Percentiles rank a stretch among this genome's conserved stretches.
Evolutionary conservation across 2,888 invertebrate species (phyloP).

Genomic region (Nemurella pictetii): DNA sequence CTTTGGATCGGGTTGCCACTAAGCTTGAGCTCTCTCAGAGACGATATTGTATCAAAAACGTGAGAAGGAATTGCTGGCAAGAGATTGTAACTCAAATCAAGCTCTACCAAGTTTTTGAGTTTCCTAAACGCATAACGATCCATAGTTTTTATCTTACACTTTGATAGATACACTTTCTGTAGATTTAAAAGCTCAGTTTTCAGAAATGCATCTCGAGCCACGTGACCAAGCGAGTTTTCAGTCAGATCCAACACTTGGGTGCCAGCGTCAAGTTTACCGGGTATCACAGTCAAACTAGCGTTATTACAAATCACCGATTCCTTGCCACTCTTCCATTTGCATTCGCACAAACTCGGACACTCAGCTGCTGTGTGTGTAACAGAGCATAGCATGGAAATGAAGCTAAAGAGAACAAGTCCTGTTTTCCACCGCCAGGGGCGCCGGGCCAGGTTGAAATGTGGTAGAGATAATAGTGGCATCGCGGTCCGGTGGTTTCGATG

Average conservation of each 20-base stretch:
- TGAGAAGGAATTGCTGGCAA: constrained; percentile 70
- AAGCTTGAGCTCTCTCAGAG: constrained; percentile 73
- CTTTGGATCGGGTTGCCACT: constrained; percentile 74
- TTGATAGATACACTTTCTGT: constrained; percentile 75
- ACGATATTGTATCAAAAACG: constrained; percentile 71
- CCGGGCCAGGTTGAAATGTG: constrained; percentile 12
- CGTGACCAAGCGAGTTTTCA: constrained; percentile 67
- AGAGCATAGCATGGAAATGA: constrained; percentile 1
- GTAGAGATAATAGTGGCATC: neutral
- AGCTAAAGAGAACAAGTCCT: neutral
- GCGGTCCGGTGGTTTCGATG: neutral
- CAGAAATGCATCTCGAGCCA: constrained; percentile 74
- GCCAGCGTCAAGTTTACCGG: constrained; percentile 70
- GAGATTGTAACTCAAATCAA: constrained; percentile 77
- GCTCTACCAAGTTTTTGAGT: constrained; percentile 77
- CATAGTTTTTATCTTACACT: constrained; percentile 69
- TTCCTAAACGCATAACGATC: constrained; percentile 75
- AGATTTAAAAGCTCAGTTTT: constrained; percentile 75
- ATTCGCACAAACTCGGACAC: constrained; percentile 78
- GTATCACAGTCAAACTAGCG: constrained; percentile 73
- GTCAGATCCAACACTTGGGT: constrained; percentile 80
- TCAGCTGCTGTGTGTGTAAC: constrained; percentile 57
- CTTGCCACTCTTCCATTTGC: constrained; percentile 88
- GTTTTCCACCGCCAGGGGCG: constrained; percentile 37
- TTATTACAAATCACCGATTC: constrained; percentile 80